Evolutionary conservation across 1,140 invertebrate genomes (phyloP), one percentile per base, ranked within the genome.

Genomic region (Eubasilissa regina): DNA sequence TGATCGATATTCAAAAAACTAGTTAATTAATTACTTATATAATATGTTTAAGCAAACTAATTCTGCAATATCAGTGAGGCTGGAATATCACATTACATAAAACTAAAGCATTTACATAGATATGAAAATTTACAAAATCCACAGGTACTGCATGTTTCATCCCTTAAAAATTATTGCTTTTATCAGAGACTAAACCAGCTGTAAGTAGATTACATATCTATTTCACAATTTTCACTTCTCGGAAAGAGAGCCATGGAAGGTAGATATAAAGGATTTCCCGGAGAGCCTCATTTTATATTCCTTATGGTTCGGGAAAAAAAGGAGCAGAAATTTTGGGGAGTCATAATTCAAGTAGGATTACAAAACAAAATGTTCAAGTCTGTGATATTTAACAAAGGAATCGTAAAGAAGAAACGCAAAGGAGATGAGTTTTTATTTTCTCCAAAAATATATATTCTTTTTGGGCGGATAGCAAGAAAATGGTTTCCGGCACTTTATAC

Each of bases 351-450:
- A 80, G 76, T 62, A 62, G 81, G 79, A 83, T 82, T 82, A 82
- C 79, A 80, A 80, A 82, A 82, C 80, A 80, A 80, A 83, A 83
- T 80, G 72, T 83, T 78, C 79, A 73, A 80, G 75, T 77, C 81
- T 80, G 78, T 80, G 81, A 83, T 83, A 80, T 83, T 83, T 83
- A 83, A 83, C 81, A 80, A 80, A 80, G 76, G 77, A 80, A 80
- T 80, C 79, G 75, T 82, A 81, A 81, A 68, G 64, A 68, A 68
- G 64, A 68, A 73, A 81, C 75, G 80, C 75, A 44, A 56, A 76
- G 76, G 77, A 79, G 73, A 70, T 62, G 77, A 77, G 77, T 81
- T 81, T 81, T 81, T 81, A 81, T 81, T 81, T 81, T 81, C 74
- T 73, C 47, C 53, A 77, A 79, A 78, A 81, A 81, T 81, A 75